Conservation (phyloP, 2,888 invertebrate genomes). For the Odontomyia ornata region DNA sequence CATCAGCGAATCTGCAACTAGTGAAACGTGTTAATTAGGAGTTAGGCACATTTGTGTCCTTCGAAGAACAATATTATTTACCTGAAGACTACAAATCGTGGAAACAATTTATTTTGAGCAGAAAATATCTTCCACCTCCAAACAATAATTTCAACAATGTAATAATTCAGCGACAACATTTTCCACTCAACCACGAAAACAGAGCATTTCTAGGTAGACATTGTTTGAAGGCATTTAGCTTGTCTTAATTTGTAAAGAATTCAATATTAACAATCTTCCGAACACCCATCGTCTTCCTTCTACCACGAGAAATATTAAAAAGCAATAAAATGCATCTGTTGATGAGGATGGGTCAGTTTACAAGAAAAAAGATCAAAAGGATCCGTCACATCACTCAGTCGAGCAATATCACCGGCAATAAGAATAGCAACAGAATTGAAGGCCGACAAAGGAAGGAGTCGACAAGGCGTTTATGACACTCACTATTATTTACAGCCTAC, state of each 20-base stretch:
- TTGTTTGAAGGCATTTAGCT: slow-evolving; percentile 15
- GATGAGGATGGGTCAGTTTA: slow-evolving; percentile 31
- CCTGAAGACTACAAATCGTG: no score
- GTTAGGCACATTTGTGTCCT: no score
- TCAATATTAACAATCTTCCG: slow-evolving; percentile 6
- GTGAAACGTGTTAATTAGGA: no score
- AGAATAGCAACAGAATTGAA: neutral
- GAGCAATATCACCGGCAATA: neutral
- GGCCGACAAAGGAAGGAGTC: slow-evolving; percentile 31
- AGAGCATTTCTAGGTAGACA: neutral
- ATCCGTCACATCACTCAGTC: neutral
- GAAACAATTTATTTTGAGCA: no score
- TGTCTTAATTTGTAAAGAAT: neutral
- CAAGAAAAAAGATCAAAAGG: slow-evolving; percentile 43
- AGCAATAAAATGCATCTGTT: slow-evolving; percentile 43
- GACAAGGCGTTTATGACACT: slow-evolving; percentile 42
- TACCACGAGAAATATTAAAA: slow-evolving; percentile 30
- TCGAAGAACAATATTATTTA: no score
- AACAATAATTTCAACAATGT: no score
- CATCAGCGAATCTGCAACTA: no score
- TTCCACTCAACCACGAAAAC: no score
- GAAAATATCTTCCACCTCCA: no score
- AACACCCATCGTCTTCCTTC: slow-evolving; percentile 31
- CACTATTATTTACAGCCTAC: slow-evolving; percentile 21
- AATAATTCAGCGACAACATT: neutral